Evolutionary conservation across 2,113 vertebrate species (phyloP).

Genomic region (Corvus cornix): DNA sequence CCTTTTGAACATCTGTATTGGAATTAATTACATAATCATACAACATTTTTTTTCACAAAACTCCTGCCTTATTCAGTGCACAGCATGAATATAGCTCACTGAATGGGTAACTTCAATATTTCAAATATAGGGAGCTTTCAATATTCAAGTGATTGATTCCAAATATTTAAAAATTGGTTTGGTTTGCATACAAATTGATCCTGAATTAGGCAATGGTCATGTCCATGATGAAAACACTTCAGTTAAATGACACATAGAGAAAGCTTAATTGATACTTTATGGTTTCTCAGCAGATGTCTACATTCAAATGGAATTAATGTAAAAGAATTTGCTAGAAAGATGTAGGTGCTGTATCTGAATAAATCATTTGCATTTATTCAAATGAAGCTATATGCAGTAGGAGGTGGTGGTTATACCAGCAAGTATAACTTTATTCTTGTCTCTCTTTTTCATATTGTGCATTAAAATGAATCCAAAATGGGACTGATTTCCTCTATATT

Average conservation of each 20-base stretch:
- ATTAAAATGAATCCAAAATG: neutral
- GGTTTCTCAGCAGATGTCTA: constrained; percentile 49
- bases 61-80: neutral
- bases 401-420: neutral
- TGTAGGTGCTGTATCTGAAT: constrained; percentile 12
- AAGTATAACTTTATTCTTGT: constrained; percentile 12
- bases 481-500: neutral
- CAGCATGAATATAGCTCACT: neutral
- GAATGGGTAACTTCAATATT: constrained; percentile 15
- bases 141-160: constrained; percentile 25
- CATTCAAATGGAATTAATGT: constrained; percentile 33
- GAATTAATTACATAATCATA: constrained; percentile 29
- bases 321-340: constrained; percentile 30
- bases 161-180: constrained; percentile 48
- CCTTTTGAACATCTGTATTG: neutral
- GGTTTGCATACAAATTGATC: constrained; percentile 56
- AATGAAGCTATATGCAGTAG: neutral
- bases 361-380: constrained; percentile 20
- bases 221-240: constrained; percentile 48
- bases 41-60: neutral
- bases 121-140: constrained; percentile 29
- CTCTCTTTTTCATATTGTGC: neutral
- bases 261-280: constrained; percentile 56
- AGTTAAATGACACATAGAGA: constrained; percentile 42
- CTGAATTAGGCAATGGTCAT: constrained; percentile 48